Conservation (phyloP, 2,888 invertebrate species). For the Polyploca ridens region DNA sequence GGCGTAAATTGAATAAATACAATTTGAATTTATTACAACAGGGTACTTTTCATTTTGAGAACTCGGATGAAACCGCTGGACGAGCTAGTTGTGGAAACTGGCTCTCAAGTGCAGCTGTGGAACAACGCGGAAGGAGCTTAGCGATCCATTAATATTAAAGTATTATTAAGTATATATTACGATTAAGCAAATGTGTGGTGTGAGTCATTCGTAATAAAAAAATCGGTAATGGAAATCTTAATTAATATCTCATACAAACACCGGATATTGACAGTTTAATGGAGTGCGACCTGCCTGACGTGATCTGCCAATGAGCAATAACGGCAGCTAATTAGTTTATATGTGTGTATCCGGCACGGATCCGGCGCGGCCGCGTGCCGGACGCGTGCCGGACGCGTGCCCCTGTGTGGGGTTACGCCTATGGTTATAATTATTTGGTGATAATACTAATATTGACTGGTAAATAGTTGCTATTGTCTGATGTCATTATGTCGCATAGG, state of each 20-base stretch:
- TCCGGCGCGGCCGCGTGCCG: constrained; percentile 24
- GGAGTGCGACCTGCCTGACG: background rate
- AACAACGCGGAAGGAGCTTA: too few species aligned
- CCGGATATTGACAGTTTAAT: background rate
- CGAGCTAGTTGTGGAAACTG: too few species aligned
- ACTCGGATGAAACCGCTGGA: too few species aligned
- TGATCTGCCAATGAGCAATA: constrained; percentile 5
- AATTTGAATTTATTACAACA: too few species aligned
- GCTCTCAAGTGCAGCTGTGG: too few species aligned
- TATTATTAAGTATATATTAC: too few species aligned
- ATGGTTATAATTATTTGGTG: constrained; percentile 7
- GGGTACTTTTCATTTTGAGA: too few species aligned
- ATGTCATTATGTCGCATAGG: background rate
- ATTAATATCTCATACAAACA: constrained; percentile 4
- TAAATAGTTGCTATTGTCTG: background rate
- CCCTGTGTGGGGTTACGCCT: constrained; percentile 19
- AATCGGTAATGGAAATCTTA: background rate
- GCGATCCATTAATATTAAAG: too few species aligned
- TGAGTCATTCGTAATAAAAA: too few species aligned
- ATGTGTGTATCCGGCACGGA: constrained; percentile 13
- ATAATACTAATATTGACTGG: constrained; percentile 3
- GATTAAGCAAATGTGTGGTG: too few species aligned
- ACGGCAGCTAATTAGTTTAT: constrained; percentile 33
- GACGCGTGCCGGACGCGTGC: constrained; percentile 36
- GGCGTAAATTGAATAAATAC: too few species aligned